Evolutionary conservation across 1,140 invertebrate species (phyloP), one percentile per base, ranked within the genome.

Genomic region (Arctopsyche grandis): DNA sequence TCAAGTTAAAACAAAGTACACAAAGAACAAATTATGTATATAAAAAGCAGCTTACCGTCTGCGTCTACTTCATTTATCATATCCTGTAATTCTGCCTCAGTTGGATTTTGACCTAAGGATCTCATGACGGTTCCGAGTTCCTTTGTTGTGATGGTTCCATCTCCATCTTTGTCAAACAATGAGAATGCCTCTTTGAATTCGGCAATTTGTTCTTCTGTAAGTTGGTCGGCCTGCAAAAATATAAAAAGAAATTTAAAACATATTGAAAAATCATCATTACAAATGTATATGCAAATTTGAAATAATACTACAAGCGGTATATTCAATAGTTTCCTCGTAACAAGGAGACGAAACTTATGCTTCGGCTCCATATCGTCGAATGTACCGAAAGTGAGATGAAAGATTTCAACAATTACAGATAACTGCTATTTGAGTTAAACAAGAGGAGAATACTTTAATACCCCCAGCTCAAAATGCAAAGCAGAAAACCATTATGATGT

Each of bases 51-150:
- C 92, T 89, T 89, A 99, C 98, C 98, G 89, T 99, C 98, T 85
- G 98, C 97, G 90, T 99, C 98, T 79, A 99, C 98, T 92, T 99
- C 98, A 89, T 99, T 99, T 89, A 99, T 99, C 98, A 99, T 99
- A 89, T 99, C 98, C 88, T 99, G 98, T 52, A 99, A 92, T 89
- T 99, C 98, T 60, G 98, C 98, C 90, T 99, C 98, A 85, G 98
- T 99, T 85, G 98, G 98, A 90, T 99, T 99, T 91, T 99, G 98
- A 83, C 98, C 98, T 86, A 99, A 91, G 74, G 97, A 99, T 85
- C 98, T 91, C 96, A 99, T 98, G 79, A 99, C 98, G 85, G 98
- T 99, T 83, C 98, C 98, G 91, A 99, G 92, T 91, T 99, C 98
- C 92, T 99, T 99, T 86, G 98, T 99, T 83, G 98, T 99, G 90